Base-by-base conservation (phyloP, 2,888 invertebrate species). In the Gonocerus acuteangulatus region DNA sequence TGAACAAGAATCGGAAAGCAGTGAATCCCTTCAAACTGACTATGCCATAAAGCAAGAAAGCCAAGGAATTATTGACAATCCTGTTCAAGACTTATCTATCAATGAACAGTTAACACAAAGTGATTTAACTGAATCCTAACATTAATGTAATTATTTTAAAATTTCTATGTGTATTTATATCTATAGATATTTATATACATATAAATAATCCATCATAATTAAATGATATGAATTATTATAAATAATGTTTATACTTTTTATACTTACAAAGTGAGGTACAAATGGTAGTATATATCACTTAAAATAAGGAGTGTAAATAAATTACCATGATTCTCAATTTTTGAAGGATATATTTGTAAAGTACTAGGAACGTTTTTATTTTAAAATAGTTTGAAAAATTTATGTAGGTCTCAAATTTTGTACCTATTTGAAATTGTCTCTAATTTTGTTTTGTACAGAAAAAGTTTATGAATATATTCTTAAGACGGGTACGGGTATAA, bases 231-330 rank as follows among this genome's bases (percentile, higher is more conserved):
- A 59, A 48, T 59, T 48, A 36, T 44, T 48, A 59, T 59, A 39
- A 48, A 48, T 58, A 59, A 59, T 23, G 47, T 59, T 59, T 59
- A 34, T 59, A 59, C 59, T 59, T 59, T 59, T 48, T 59, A 59
- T 59, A 59, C 48, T 59, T 48, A 48, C 57, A 44, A 59, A 39
- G 48, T 59, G 44, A 59, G 48, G 59, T 59, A 57, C 57, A 57
- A 57, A 57, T 23, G 16, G 57, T 57, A 45, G 57, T n/a, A 57
- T 27, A 57, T 45, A 57, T 45, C 47, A 57, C 32, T 39, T 21
- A 42, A 52, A 22, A 52, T 52, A 42, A 42, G n/a, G n/a, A n/a
- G n/a, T 39, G 52, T 39, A 52, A 21, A 52, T 36, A 52, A 39
- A 52, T 21, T 42, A 52, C 22, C 39, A 21, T 15, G 39, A 16